These are phyloP conservation scores for Xylota sylvarum DNA, from an alignment of 2,888 invertebrate genomes.

Conservation along the genomic window DNA sequence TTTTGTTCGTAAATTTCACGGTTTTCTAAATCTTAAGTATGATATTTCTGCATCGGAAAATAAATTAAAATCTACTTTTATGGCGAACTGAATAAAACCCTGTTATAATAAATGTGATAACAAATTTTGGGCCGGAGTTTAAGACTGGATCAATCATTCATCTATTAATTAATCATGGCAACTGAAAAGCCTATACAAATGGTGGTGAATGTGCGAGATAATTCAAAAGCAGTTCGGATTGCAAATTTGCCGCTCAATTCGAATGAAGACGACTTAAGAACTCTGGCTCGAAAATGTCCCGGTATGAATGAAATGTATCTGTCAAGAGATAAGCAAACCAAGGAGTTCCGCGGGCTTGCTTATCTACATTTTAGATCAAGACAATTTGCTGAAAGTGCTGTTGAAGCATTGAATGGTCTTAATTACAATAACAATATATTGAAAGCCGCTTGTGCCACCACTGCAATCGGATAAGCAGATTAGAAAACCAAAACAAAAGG, in stretches of 20 bases:
- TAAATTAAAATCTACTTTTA: too few relatives aligned
- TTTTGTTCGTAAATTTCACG: too few relatives aligned
- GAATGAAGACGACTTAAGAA: slow-evolving; percentile 23
- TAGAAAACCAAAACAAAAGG: background rate
- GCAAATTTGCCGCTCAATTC: slow-evolving; percentile 27
- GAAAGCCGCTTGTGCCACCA: slow-evolving; percentile 2
- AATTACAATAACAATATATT: slow-evolving; percentile 29
- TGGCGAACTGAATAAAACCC: too few relatives aligned
- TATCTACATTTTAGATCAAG: slow-evolving; percentile 52
- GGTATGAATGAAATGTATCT: slow-evolving; percentile 40
- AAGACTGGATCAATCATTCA: background rate
- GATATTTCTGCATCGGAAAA: too few relatives aligned
- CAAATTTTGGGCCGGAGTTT: too few relatives aligned
- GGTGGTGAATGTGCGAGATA: slow-evolving; percentile 9
- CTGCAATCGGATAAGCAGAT: background rate
- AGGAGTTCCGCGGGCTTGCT: slow-evolving; percentile 41
- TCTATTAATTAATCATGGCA: background rate
- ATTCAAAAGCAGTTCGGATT: slow-evolving; percentile 39
- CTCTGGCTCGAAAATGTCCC: slow-evolving; percentile 1
- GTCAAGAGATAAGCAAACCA: slow-evolving; percentile 10
- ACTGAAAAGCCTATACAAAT: background rate
- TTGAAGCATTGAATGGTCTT: slow-evolving; percentile 30
- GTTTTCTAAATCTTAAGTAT: too few relatives aligned
- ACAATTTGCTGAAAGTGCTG: slow-evolving; percentile 36
- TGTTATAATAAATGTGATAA: too few relatives aligned